Percentiles rank a stretch among this genome's conserved stretches.
Conservation (phyloP, 2,113 vertebrate genomes). For the Spea bombifrons region DNA sequence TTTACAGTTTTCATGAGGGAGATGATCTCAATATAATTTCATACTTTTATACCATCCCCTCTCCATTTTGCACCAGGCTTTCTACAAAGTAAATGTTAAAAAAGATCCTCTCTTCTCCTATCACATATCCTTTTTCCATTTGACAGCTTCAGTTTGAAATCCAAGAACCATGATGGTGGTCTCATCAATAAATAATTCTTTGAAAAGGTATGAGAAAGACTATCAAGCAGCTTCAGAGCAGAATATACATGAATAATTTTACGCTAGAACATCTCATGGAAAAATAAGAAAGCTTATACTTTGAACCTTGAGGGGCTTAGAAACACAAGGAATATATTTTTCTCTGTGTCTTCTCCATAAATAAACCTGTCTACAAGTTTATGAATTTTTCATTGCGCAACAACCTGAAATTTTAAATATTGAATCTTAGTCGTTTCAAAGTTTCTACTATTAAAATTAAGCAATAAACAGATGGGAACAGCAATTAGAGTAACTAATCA, state of each 20-base stretch:
- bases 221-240: not conserved
- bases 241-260: not conserved
- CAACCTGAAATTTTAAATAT: not conserved
- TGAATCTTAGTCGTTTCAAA: not conserved
- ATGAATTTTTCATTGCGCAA: not conserved
- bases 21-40: too few relatives aligned
- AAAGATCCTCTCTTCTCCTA: too few relatives aligned
- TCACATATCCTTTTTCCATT: too few relatives aligned
- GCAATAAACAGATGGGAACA: not conserved
- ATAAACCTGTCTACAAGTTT: not conserved
- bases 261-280: not conserved
- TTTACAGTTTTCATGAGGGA: too few relatives aligned
- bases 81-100: too few relatives aligned
- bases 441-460: not conserved
- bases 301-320: not conserved
- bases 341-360: not conserved
- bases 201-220: not conserved
- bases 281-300: not conserved
- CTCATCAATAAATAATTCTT: not conserved
- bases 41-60: too few relatives aligned
- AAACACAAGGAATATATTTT: not conserved
- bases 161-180: not conserved
- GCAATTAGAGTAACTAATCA: slow-evolving; percentile 1
- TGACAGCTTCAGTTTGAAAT: not conserved
- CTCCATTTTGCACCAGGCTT: too few relatives aligned